A percentile compares a stretch with the other conserved stretches of the same genome.
Evolutionary conservation across 1,140 invertebrate species (phyloP).

Genomic region (Cotesia chilonis): DNA sequence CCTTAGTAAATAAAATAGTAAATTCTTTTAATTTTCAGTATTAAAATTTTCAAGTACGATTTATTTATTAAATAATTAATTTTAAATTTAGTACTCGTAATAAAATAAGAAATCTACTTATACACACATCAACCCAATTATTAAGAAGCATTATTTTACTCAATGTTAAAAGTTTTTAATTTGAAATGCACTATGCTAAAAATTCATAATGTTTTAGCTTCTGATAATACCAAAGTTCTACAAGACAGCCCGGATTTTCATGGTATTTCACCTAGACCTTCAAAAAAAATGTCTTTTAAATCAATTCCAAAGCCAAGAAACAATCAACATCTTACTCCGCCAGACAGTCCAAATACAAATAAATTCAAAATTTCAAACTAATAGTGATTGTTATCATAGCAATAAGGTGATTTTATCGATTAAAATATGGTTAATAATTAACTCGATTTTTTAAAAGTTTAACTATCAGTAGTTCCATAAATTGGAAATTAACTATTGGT

Average conservation of each 20-base stretch:
- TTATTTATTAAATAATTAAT: no score
- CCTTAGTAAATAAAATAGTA: not conserved
- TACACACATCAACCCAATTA: no score
- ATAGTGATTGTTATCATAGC: not conserved
- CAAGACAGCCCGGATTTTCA: constrained; percentile 59
- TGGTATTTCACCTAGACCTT: constrained; percentile 66
- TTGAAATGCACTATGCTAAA: not conserved
- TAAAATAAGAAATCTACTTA: no score
- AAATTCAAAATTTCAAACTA: constrained; percentile 31
- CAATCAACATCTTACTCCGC: constrained; percentile 58
- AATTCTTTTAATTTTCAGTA: not conserved
- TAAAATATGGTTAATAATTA: constrained; percentile 1
- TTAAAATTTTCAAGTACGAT: no score
- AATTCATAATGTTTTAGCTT: constrained; percentile 48
- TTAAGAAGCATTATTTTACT: no score
- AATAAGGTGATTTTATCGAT: not conserved
- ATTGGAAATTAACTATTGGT: constrained; percentile 38
- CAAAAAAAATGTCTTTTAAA: constrained; percentile 67
- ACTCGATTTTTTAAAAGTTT: constrained; percentile 14
- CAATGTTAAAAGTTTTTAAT: not conserved
- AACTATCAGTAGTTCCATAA: not conserved
- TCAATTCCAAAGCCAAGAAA: constrained; percentile 55
- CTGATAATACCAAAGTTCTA: constrained; percentile 62
- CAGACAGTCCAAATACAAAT: constrained; percentile 64
- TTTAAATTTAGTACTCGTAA: no score